Evolutionary conservation across 2,888 invertebrate species (phyloP).

Genomic region (Amblyteles armatorius): DNA sequence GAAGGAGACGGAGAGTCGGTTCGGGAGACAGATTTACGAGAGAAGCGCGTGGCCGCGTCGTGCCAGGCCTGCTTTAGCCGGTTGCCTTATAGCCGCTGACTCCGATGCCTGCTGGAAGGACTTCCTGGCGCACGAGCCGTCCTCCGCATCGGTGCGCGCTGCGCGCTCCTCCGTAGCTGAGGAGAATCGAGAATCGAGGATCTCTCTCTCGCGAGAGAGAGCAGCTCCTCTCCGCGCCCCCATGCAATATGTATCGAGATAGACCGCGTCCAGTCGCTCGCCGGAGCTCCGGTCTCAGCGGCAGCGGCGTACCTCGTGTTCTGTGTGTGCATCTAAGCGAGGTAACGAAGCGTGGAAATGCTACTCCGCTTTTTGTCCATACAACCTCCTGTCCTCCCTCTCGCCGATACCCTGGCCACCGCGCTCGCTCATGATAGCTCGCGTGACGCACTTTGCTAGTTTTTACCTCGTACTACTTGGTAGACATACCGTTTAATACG

Average conservation of each 20-base stretch:
- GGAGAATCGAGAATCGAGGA: conserved; percentile 60
- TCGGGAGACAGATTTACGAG: conserved; percentile 65
- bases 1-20: conserved; percentile 37
- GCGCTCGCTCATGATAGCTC: conserved; percentile 27
- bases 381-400: conserved; percentile 19
- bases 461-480: conserved; percentile 37
- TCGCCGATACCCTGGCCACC: conserved; percentile 12
- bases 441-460: conserved; percentile 49
- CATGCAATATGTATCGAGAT: conserved; percentile 78
- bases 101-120: conserved; percentile 58
- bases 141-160: conserved; percentile 30
- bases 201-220: conserved; percentile 23
- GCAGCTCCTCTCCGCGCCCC: conserved; percentile 58
- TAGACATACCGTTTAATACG: conserved; percentile 2
- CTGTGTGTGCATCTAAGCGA: conserved; percentile 52
- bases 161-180: conserved; percentile 5
- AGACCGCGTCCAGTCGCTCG: conserved; percentile 57
- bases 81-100: conserved; percentile 55
- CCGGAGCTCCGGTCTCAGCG: conserved; percentile 61
- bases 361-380: conserved; percentile 61
- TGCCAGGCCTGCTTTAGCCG: conserved; percentile 44
- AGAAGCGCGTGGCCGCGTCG: conserved; percentile 65
- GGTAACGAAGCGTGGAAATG: conserved; percentile 65
- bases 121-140: conserved; percentile 64
- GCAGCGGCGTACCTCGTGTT: conserved; percentile 36